These are phyloP conservation scores for Notodonta dromedarius DNA, from an alignment of 2,888 invertebrate species.

Conservation along the genomic window DNA sequence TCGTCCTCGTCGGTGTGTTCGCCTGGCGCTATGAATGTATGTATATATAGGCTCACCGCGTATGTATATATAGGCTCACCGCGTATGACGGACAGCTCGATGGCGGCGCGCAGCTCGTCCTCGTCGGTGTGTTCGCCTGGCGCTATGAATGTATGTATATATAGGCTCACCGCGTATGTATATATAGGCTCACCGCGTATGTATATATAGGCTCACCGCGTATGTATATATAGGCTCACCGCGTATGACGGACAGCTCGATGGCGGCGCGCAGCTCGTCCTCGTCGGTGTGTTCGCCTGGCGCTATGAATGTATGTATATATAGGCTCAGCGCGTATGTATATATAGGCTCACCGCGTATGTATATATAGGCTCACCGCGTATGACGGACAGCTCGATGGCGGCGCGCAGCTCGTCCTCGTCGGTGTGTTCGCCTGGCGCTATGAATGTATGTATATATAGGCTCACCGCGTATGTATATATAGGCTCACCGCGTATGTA, in stretches of 20 bases:
- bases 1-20: slow-evolving; percentile 56
- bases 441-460: too few relatives aligned
- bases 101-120: slow-evolving; percentile 66
- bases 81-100: slow-evolving; percentile 68
- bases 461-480: too few relatives aligned
- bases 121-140: slow-evolving; percentile 40
- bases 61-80: slow-evolving; percentile 50
- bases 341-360: too few relatives aligned
- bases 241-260: slow-evolving; percentile 68
- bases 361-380: slow-evolving; percentile 52
- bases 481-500: slow-evolving; percentile 52
- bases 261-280: slow-evolving; percentile 66
- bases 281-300: slow-evolving; percentile 40
- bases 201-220: too few relatives aligned
- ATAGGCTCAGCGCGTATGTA: too few relatives aligned
- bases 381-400: slow-evolving; percentile 70
- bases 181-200: slow-evolving; percentile 55
- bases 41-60: too few relatives aligned
- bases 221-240: slow-evolving; percentile 50
- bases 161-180: too few relatives aligned
- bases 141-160: too few relatives aligned
- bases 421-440: slow-evolving; percentile 27
- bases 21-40: too few relatives aligned
- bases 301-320: too few relatives aligned
- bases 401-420: slow-evolving; percentile 66